These are phyloP conservation scores for Sepioteuthis lessoniana DNA, from an alignment of 2,888 invertebrate genomes.

Conservation along the genomic window DNA sequence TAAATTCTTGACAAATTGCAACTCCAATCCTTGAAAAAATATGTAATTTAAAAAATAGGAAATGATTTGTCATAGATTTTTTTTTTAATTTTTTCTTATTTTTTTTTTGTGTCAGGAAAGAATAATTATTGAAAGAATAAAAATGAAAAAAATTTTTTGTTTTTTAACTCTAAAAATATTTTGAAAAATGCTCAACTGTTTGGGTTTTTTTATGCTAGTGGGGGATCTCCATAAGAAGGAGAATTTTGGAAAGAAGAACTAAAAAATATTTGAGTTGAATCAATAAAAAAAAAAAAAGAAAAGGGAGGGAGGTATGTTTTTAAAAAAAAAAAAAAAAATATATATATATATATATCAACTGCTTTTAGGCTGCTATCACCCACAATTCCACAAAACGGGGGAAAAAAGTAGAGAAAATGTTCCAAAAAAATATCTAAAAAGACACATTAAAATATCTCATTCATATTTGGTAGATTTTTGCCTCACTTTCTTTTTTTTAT, in stretches of 20 bases:
- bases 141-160: not conserved
- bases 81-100: not conserved
- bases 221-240: not conserved
- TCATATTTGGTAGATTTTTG: too few species aligned
- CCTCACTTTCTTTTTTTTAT: too few species aligned
- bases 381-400: not conserved
- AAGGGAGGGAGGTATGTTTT: too few species aligned
- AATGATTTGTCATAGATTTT: not conserved
- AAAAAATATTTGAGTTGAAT: too few species aligned
- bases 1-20: not conserved
- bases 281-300: too few species aligned
- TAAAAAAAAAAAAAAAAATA: not conserved
- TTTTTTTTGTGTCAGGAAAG: not conserved
- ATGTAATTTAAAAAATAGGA: not conserved
- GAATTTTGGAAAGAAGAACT: not conserved
- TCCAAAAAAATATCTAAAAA: too few species aligned
- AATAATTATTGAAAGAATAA: not conserved
- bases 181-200: conserved; percentile 20
- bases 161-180: not conserved
- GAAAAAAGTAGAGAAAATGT: too few species aligned
- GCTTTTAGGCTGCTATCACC: not conserved
- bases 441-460: too few species aligned
- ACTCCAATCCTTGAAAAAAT: not conserved
- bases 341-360: not conserved
- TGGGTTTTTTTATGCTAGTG: not conserved